Percentiles rank a stretch among this genome's conserved stretches.
Conservation (phyloP, 2,888 invertebrate genomes). For the Cosmia pyralina region DNA sequence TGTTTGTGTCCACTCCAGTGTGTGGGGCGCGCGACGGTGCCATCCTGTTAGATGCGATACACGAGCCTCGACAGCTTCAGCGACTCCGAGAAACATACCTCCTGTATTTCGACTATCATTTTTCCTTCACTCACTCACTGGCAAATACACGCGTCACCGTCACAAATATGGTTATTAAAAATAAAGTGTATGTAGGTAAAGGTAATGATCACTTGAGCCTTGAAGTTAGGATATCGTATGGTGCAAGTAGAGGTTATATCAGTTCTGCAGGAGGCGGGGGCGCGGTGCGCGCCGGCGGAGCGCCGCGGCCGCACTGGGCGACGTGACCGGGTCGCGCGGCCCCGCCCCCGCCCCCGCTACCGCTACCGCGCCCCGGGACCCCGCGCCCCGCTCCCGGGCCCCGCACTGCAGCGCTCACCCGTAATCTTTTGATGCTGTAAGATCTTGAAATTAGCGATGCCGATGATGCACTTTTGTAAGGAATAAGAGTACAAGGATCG, state of each 20-base stretch:
- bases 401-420: slow-evolving; percentile 84
- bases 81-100: slow-evolving; percentile 75
- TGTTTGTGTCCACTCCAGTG: slow-evolving; percentile 40
- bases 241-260: slow-evolving; percentile 66
- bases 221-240: slow-evolving; percentile 56
- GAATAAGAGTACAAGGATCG: slow-evolving; percentile 38
- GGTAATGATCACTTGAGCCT: slow-evolving; percentile 54
- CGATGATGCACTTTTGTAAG: slow-evolving; percentile 83
- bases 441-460: slow-evolving; percentile 84
- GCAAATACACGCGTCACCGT: slow-evolving; percentile 53
- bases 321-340: slow-evolving; percentile 86
- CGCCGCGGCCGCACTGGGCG: slow-evolving; percentile 88
- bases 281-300: slow-evolving; percentile 86
- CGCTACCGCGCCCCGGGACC: slow-evolving; percentile 44
- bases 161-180: slow-evolving; percentile 63
- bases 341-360: slow-evolving; percentile 61
- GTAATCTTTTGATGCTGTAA: slow-evolving; percentile 87
- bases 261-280: slow-evolving; percentile 64
- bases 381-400: slow-evolving; percentile 68
- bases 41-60: slow-evolving; percentile 25
- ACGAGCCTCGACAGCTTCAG: slow-evolving; percentile 61
- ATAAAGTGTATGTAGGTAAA: slow-evolving; percentile 61
- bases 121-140: slow-evolving; percentile 72
- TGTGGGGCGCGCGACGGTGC: neutral
- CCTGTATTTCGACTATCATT: slow-evolving; percentile 89